Evolutionary conservation across 2,797 vertebrate genomes (phyloP), one percentile per base, ranked within the genome.

Genomic region (Allobates femoralis): DNA sequence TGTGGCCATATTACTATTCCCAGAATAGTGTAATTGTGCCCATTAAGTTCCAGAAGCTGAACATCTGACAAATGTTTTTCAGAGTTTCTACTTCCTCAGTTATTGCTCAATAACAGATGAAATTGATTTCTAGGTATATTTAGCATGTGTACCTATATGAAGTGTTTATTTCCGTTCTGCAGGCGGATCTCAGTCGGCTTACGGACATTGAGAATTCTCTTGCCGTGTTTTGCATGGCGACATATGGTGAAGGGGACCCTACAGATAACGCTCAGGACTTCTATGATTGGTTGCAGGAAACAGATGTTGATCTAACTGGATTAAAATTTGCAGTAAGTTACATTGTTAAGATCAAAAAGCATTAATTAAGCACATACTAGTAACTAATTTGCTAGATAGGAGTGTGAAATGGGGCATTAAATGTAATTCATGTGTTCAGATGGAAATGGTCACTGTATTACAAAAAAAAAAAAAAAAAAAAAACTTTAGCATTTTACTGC

Each of bases 211-310:
- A 96, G 46, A 99, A 99, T 90, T 95, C 98, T 1, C 92, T 99
- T 67, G 97, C 96, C 0, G 95, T 99, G 83, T 99, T 99, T 93
- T 99, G 98, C 91, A 96, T 99, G 98, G 98, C 98, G 88, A 99
- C 98, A 0, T 99, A 99, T 0, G 98, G 98, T 0, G 98, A 99
- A 88, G 98, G 98, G 0, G 98, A 99, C 91, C 98, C 98, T 30
- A 99, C 98, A 0, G 98, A 99, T 89, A 99, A 99, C 0, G 97
- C 98, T 76, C 98, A 99, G 90, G 98, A 99, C 91, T 99, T 99
- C 92, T 99, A 99, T 0, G 98, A 99, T 91, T 98, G 97, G 96
- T 93, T 99, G 78, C 98, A 99, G 90, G 97, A 99, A 92, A 93
- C 96, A 0, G 96, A 97, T 0, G 85, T 93, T 3, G 93, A 98